These are phyloP conservation scores for Netelia virgata DNA, from an alignment of 2,888 invertebrate genomes.

Conservation along the genomic window DNA sequence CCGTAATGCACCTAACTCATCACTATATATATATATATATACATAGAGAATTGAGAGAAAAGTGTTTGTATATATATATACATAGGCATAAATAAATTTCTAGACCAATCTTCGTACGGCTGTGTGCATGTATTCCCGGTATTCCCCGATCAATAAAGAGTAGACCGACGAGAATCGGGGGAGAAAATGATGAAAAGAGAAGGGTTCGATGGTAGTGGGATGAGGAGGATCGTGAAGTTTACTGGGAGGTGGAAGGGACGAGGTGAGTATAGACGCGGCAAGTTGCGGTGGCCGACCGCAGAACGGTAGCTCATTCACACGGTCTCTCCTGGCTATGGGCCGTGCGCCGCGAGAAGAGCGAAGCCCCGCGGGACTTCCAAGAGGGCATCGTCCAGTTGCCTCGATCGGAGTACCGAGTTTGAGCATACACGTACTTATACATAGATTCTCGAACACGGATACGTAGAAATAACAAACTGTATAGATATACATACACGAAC, in stretches of 20 bases:
- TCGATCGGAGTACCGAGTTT: slow-evolving; percentile 21
- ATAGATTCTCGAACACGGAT: background rate
- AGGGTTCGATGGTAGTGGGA: slow-evolving; percentile 7
- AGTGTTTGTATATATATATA: slow-evolving; percentile 1
- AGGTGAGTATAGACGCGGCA: slow-evolving; percentile 53
- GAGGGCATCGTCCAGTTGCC: slow-evolving; percentile 27
- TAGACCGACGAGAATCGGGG: slow-evolving; percentile 69
- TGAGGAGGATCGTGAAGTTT: slow-evolving; percentile 19
- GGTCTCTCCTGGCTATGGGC: slow-evolving; percentile 65
- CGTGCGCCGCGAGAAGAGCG: slow-evolving; percentile 47
- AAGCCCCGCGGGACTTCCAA: slow-evolving; percentile 43
- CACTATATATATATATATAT: background rate
- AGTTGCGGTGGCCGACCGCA: slow-evolving; percentile 74
- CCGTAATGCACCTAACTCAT: slow-evolving; percentile 54
- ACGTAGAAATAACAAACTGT: background rate
- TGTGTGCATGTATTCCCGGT: slow-evolving; percentile 66
- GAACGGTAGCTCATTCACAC: slow-evolving; percentile 82
- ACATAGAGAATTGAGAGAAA: background rate
- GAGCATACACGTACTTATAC: background rate
- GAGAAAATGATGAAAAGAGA: slow-evolving; percentile 28
- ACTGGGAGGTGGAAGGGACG: slow-evolving; percentile 29
- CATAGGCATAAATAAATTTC: slow-evolving; percentile 2
- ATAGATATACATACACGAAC: background rate
- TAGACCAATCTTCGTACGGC: background rate
- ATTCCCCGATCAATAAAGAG: slow-evolving; percentile 79